Evolutionary conservation across 2,113 vertebrate genomes (phyloP).

Genomic region (Myotis yumanensis): DNA sequence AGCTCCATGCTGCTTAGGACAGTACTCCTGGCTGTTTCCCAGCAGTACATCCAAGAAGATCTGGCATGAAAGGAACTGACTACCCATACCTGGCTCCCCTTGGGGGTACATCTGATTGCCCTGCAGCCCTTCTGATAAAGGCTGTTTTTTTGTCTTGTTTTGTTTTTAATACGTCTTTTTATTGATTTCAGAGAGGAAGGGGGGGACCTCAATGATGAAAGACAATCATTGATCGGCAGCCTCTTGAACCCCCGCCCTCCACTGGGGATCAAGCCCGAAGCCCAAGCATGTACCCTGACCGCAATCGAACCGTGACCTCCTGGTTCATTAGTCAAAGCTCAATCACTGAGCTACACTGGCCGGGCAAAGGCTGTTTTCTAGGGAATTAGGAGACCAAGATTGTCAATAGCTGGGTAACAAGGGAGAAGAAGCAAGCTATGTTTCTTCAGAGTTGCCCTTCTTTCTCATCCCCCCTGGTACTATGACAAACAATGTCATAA

Average conservation of each 20-base stretch:
- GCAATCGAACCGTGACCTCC: too few relatives aligned
- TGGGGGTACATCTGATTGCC: rapidly evolving
- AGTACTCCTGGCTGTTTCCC: not conserved
- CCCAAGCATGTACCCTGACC: too few relatives aligned
- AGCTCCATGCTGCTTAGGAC: not conserved
- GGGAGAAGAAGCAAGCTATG: not conserved
- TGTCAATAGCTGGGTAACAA: not conserved
- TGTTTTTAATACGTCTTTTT: too few relatives aligned
- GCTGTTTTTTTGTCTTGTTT: too few relatives aligned
- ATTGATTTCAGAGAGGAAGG: too few relatives aligned
- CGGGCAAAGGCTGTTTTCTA: not conserved
- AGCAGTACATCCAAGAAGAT: not conserved
- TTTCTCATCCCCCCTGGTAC: not conserved
- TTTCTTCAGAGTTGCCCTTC: not conserved
- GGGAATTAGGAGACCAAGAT: not conserved
- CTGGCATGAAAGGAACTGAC: not conserved
- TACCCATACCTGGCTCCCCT: not conserved
- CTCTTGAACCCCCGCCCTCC: too few relatives aligned
- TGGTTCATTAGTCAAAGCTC: too few relatives aligned
- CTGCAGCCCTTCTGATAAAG: not conserved
- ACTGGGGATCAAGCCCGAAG: too few relatives aligned
- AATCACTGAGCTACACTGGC: too few relatives aligned
- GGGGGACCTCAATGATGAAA: too few relatives aligned
- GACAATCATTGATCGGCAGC: too few relatives aligned
- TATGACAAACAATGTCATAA: not conserved